A percentile compares a stretch with the other conserved stretches of the same genome.
phyloP scores from a whole-genome alignment of 1,140 invertebrate genomes.

The Drosophila leontia region DNA sequence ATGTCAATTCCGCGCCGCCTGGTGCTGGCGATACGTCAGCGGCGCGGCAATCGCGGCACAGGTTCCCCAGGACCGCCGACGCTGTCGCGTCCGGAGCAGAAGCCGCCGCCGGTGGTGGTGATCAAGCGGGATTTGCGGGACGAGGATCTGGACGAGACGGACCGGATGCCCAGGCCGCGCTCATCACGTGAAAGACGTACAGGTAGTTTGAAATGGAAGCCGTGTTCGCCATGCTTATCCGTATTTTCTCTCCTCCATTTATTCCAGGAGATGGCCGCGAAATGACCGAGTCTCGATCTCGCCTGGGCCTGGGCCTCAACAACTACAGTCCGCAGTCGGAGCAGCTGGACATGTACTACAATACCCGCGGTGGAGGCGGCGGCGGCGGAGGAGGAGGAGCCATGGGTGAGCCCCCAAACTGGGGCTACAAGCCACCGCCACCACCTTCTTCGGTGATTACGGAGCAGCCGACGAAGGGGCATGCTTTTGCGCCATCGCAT shows the following conservation, averaged over 20 bases:
- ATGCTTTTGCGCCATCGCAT: slow-evolving; percentile 92
- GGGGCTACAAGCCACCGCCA: slow-evolving; percentile 88
- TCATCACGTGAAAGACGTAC: slow-evolving; percentile 86
- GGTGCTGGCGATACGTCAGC: slow-evolving; percentile 95
- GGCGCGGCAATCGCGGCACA: slow-evolving; percentile 87
- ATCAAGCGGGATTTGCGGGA: slow-evolving; percentile 96
- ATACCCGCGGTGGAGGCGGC: slow-evolving; percentile 88
- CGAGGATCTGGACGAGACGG: slow-evolving; percentile 89
- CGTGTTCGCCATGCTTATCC: slow-evolving; percentile 73
- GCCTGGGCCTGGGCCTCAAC: slow-evolving; percentile 89
- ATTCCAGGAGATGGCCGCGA: slow-evolving; percentile 89
- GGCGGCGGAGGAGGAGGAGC: slow-evolving; percentile 26
- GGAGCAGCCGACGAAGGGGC: slow-evolving; percentile 93
- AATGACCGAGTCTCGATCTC: slow-evolving; percentile 90
- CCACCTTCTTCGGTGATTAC: slow-evolving; percentile 92
- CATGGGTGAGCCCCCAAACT: slow-evolving; percentile 85
- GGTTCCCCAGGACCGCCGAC: slow-evolving; percentile 89
- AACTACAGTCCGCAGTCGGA: slow-evolving; percentile 89
- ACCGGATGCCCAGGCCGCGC: slow-evolving; percentile 85
- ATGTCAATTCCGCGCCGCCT: slow-evolving; percentile 99
- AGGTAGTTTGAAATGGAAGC: slow-evolving; percentile 85
- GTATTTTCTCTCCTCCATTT: slow-evolving; percentile 18
- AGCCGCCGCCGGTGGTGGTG: slow-evolving; percentile 96
- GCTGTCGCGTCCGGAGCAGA: slow-evolving; percentile 89
- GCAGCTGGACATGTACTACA: slow-evolving; percentile 92